phyloP scores from a whole-genome alignment of 2,113 vertebrate species.

The Eira barbara region DNA sequence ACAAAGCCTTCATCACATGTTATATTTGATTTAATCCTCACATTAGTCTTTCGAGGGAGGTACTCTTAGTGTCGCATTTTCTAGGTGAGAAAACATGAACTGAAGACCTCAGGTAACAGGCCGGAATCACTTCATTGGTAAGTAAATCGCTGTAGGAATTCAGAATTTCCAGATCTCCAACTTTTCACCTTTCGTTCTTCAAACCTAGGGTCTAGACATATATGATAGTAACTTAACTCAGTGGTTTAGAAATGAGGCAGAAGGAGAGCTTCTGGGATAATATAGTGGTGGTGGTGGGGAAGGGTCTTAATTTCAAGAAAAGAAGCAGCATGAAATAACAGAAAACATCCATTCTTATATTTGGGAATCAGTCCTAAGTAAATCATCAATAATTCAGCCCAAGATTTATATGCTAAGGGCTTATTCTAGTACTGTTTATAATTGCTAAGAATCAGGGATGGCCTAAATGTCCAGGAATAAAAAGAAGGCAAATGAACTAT shows the following conservation, averaged over 20 bases:
- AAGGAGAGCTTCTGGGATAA: neutral
- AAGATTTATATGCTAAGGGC: neutral
- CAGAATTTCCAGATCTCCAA: neutral
- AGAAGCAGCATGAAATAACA: neutral
- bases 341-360: neutral
- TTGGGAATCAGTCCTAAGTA: neutral
- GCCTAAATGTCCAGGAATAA: neutral
- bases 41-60: neutral
- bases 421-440: neutral
- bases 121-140: neutral
- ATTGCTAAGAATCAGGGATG: neutral
- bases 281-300: neutral
- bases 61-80: neutral
- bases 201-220: neutral
- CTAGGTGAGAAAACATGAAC: neutral
- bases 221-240: too few relatives aligned
- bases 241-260: neutral
- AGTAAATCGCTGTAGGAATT: neutral
- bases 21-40: conserved; percentile 20
- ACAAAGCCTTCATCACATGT: neutral
- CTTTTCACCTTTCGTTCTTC: neutral
- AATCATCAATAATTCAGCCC: neutral
- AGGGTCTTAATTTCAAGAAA: neutral
- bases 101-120: neutral
- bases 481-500: neutral